phyloP scores from a whole-genome alignment of 2,113 vertebrate species.

The Tychaedon coryphoeus region DNA sequence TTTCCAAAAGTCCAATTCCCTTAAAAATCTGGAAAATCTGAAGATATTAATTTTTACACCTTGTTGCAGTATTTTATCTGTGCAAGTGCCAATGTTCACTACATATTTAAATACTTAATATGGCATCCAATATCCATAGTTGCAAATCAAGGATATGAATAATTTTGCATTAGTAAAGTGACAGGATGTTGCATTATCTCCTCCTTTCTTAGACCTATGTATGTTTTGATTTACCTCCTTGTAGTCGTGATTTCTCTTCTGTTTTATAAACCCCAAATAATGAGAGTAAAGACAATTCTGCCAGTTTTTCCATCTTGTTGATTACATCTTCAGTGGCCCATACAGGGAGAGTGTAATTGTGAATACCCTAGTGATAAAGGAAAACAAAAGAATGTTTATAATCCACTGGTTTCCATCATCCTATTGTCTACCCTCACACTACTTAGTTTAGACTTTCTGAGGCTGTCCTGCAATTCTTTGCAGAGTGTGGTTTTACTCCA shows the following conservation, averaged over 20 bases:
- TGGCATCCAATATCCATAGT: background rate
- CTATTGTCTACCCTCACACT: background rate
- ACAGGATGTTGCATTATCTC: background rate
- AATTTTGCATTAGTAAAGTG: background rate
- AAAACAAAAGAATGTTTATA: background rate
- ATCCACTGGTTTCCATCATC: background rate
- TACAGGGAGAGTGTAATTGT: constrained; percentile 81
- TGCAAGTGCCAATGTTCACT: background rate
- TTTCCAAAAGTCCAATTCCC: background rate
- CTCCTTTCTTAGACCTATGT: background rate
- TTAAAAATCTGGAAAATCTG: background rate
- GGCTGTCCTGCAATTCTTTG: background rate
- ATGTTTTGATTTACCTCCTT: constrained; percentile 79
- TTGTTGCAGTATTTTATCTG: background rate
- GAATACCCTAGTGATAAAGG: constrained; percentile 68
- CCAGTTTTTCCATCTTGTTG: constrained; percentile 75
- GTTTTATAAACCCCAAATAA: constrained; percentile 78
- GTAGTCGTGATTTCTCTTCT: constrained; percentile 83
- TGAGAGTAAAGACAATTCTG: constrained; percentile 76
- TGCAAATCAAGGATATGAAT: background rate
- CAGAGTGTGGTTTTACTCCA: background rate
- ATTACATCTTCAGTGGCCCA: constrained; percentile 81
- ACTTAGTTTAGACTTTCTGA: background rate
- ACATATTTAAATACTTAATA: background rate
- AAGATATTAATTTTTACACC: background rate